phyloP scores from a whole-genome alignment of 2,797 vertebrate genomes.

The Chaetophractus vellerosus region DNA sequence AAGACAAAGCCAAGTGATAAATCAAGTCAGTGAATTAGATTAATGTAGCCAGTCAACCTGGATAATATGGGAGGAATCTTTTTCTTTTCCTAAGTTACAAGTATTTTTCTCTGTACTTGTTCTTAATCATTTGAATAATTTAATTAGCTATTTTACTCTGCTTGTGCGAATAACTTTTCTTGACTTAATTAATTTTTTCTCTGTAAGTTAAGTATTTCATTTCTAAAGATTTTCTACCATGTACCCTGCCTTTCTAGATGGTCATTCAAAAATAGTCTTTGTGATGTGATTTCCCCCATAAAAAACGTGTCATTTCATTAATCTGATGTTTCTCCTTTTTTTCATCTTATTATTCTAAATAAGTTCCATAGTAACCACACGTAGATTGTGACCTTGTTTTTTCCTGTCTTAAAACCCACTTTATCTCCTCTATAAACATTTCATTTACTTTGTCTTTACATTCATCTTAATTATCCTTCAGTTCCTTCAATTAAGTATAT shows the following conservation, averaged over 20 bases:
- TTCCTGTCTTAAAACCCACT: slow-evolving; percentile 56
- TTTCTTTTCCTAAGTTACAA: slow-evolving; percentile 61
- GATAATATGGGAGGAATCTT: slow-evolving; percentile 9
- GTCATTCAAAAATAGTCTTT: not conserved
- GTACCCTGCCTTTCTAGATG: not conserved
- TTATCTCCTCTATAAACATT: slow-evolving; percentile 70
- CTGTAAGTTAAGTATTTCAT: not conserved
- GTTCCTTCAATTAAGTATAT: slow-evolving; percentile 68
- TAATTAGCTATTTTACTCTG: slow-evolving; percentile 34
- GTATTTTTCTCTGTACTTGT: slow-evolving; percentile 57
- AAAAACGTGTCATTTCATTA: slow-evolving; percentile 51
- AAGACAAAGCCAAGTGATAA: slow-evolving; percentile 67
- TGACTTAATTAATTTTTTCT: not conserved
- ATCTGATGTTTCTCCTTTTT: not conserved
- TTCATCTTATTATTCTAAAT: slow-evolving; percentile 43
- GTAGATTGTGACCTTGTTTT: slow-evolving; percentile 60
- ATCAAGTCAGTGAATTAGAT: slow-evolving; percentile 70
- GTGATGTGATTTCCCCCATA: not conserved
- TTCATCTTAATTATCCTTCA: slow-evolving; percentile 79
- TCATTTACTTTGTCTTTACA: slow-evolving; percentile 74
- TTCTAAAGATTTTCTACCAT: slow-evolving; percentile 1
- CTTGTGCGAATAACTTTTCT: slow-evolving; percentile 22
- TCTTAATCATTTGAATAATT: slow-evolving; percentile 69
- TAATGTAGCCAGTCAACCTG: slow-evolving; percentile 57
- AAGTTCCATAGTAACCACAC: slow-evolving; percentile 36